Conservation (phyloP, 92 coral and sea anemone species). For the Actinostola sp. region DNA sequence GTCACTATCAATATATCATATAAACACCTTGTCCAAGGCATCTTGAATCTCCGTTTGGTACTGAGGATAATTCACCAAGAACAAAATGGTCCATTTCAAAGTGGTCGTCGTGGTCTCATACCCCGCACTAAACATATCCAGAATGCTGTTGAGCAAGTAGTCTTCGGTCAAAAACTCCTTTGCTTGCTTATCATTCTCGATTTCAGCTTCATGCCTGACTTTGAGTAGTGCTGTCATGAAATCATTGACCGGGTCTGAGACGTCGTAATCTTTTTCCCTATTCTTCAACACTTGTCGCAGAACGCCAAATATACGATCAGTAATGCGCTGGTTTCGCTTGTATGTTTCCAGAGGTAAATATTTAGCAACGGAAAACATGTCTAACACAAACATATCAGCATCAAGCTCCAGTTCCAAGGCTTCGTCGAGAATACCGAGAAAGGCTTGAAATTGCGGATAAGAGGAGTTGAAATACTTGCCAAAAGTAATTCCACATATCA, state of each 20-base stretch:
- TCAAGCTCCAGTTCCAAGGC: constrained; percentile 21
- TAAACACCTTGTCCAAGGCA: not conserved
- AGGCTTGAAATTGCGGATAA: constrained; percentile 25
- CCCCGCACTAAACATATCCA: constrained; percentile 59
- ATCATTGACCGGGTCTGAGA: constrained; percentile 8
- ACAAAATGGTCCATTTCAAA: constrained; percentile 54
- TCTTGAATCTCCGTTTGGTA: constrained; percentile 18
- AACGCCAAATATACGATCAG: constrained; percentile 3
- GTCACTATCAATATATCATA: not conserved
- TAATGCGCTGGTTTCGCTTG: constrained; percentile 4
- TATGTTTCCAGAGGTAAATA: constrained; percentile 45
- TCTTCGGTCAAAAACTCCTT: constrained; percentile 43
- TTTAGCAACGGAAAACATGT: constrained; percentile 22
- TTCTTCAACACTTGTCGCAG: constrained; percentile 7
- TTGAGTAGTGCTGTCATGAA: constrained; percentile 39
- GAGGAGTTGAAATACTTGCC: constrained; percentile 45
- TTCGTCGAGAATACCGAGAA: constrained; percentile 10
- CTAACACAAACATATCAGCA: constrained; percentile 5
- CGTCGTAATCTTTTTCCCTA: constrained; percentile 12
- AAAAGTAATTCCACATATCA: constrained; percentile 43
- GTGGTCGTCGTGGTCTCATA: constrained; percentile 63
- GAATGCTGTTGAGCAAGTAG: constrained; percentile 31
- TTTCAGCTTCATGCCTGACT: constrained; percentile 39
- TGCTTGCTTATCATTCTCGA: constrained; percentile 23
- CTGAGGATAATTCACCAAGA: constrained; percentile 32